Conservation (phyloP, 2,888 invertebrate species). For the Eristalis pertinax region DNA sequence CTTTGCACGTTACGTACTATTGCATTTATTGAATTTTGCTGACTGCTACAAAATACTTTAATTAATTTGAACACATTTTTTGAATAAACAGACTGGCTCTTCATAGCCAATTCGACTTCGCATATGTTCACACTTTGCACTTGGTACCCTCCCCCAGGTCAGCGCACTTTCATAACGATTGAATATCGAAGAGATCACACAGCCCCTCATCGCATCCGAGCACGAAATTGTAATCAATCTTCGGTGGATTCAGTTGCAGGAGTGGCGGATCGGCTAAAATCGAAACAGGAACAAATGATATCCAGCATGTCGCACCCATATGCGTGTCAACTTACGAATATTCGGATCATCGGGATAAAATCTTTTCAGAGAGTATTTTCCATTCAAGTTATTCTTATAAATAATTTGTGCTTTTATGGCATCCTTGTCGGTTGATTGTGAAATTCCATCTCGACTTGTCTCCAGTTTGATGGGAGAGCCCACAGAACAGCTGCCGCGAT, state of each 20-base stretch:
- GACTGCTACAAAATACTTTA: constrained; percentile 33
- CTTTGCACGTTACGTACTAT: not conserved
- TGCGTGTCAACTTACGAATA: constrained; percentile 74
- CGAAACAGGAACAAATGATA: not conserved
- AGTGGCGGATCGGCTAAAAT: constrained; percentile 78
- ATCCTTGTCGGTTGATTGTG: constrained; percentile 73
- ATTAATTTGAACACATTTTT: not conserved
- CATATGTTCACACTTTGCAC: constrained; percentile 39
- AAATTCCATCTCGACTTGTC: no score
- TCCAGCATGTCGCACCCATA: not conserved
- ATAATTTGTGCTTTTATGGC: constrained; percentile 79
- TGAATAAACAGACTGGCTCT: constrained; percentile 1
- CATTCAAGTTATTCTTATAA: constrained; percentile 77
- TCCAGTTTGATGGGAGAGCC: not conserved
- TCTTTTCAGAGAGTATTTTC: constrained; percentile 77
- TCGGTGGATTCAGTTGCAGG: constrained; percentile 79
- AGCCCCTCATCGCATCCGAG: constrained; percentile 78
- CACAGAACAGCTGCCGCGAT: constrained; percentile 77
- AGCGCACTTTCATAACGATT: constrained; percentile 73
- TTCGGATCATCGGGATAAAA: constrained; percentile 79
- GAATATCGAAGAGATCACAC: constrained; percentile 80
- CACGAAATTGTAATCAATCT: constrained; percentile 78
- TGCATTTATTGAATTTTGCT: not conserved
- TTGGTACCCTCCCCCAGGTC: not conserved
- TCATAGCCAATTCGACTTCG: not conserved